These are phyloP conservation scores for Drosophila nigricruria DNA, from an alignment of 2,888 invertebrate genomes.

Conservation along the genomic window DNA sequence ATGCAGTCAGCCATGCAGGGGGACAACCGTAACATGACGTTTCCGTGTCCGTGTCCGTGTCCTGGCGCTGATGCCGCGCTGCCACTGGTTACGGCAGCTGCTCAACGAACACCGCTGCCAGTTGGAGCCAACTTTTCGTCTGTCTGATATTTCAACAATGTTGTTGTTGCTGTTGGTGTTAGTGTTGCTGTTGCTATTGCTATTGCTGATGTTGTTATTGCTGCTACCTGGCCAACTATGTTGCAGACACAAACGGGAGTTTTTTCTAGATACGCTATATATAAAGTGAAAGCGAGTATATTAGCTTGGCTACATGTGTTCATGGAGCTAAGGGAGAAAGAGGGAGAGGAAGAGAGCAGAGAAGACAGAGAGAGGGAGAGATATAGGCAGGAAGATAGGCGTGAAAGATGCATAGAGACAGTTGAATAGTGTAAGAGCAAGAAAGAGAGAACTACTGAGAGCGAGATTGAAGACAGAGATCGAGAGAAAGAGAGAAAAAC, in stretches of 20 bases:
- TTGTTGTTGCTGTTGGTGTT: conserved; percentile 49
- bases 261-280: neutral
- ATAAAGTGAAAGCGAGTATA: neutral
- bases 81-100: conserved; percentile 26
- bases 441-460: neutral
- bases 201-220: conserved; percentile 37
- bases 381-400: neutral
- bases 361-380: neutral
- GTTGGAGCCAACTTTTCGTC: conserved; percentile 61
- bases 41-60: conserved; percentile 70
- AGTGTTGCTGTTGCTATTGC: conserved; percentile 26
- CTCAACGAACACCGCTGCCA: conserved; percentile 18
- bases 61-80: conserved; percentile 14
- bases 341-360: neutral
- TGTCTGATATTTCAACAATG: conserved; percentile 54
- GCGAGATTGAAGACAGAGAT: neutral
- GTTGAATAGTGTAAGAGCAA: neutral
- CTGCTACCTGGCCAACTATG: conserved; percentile 47
- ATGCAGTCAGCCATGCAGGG: conserved; percentile 65
- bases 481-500: neutral
- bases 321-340: neutral
- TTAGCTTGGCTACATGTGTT: neutral
- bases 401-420: neutral
- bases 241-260: neutral
- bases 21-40: conserved; percentile 80